Evolutionary conservation across 92 coral and sea anemone genomes (phyloP).

Genomic region (Siderastrea siderea): DNA sequence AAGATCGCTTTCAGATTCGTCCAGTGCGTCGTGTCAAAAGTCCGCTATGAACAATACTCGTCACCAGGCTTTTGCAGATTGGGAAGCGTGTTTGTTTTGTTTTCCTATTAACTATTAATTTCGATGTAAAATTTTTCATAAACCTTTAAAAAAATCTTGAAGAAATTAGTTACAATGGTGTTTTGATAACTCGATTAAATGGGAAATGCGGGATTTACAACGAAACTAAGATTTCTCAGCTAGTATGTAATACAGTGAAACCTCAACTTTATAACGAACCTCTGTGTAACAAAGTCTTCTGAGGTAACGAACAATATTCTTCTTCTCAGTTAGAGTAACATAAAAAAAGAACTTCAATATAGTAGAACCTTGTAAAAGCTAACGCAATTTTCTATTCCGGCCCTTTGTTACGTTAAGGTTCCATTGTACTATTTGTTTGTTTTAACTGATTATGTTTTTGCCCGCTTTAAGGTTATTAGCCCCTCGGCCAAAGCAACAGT

Average conservation of each 20-base stretch:
- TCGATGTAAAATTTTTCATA: neutral
- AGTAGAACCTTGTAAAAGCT: constrained; percentile 10
- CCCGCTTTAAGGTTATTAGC: constrained; percentile 11
- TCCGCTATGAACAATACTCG: neutral
- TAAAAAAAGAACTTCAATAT: constrained; percentile 2
- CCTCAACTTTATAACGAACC: too few relatives aligned
- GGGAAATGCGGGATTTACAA: neutral
- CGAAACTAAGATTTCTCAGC: too few relatives aligned
- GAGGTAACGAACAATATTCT: neutral
- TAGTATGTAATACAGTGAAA: too few relatives aligned
- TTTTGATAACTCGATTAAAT: neutral
- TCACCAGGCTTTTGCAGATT: neutral
- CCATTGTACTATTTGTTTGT: neutral
- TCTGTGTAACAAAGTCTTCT: too few relatives aligned
- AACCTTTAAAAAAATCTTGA: neutral
- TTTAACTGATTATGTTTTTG: neutral
- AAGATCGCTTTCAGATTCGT: constrained; percentile 5
- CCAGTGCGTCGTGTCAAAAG: neutral
- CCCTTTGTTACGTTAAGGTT: constrained; percentile 5
- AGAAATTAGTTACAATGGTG: neutral
- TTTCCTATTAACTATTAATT: neutral
- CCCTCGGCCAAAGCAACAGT: constrained; percentile 18
- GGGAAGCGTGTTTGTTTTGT: neutral
- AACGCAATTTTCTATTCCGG: constrained; percentile 5
- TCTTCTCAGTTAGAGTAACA: constrained; percentile 4